Evolutionary conservation across 2,888 invertebrate species (phyloP).

Genomic region (Campaea margaritaria): DNA sequence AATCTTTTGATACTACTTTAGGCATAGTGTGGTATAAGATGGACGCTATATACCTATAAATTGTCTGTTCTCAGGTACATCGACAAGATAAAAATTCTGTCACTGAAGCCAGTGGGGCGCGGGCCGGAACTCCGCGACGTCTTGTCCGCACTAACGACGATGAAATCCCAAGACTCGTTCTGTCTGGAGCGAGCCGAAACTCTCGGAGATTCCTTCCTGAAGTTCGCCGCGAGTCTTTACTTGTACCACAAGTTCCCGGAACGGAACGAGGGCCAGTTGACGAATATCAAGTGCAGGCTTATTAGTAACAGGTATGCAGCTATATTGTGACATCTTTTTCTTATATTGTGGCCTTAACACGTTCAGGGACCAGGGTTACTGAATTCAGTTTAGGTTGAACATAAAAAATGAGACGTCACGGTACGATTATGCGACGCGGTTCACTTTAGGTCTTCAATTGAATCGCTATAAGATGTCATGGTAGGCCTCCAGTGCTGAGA

Average conservation of each 20-base stretch:
- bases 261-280: conserved; percentile 92
- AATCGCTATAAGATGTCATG: too few species aligned
- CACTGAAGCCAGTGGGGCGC: conserved; percentile 42
- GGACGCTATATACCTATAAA: background rate
- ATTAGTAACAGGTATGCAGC: conserved; percentile 91
- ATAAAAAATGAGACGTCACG: too few species aligned
- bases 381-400: too few species aligned
- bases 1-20: too few species aligned
- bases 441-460: too few species aligned
- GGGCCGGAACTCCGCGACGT: conserved; percentile 81
- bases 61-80: conserved; percentile 57
- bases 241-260: conserved; percentile 88
- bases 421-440: too few species aligned
- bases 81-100: conserved; percentile 61
- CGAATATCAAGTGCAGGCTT: conserved; percentile 88
- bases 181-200: conserved; percentile 94
- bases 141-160: conserved; percentile 88
- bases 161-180: conserved; percentile 90
- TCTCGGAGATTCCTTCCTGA: conserved; percentile 95
- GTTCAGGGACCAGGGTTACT: too few species aligned
- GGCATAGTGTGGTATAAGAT: too few species aligned
- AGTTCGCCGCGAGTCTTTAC: conserved; percentile 90
- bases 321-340: too few species aligned
- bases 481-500: too few species aligned
- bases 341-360: too few species aligned